phyloP scores from a whole-genome alignment of 2,797 vertebrate genomes.

The Pygocentrus nattereri region DNA sequence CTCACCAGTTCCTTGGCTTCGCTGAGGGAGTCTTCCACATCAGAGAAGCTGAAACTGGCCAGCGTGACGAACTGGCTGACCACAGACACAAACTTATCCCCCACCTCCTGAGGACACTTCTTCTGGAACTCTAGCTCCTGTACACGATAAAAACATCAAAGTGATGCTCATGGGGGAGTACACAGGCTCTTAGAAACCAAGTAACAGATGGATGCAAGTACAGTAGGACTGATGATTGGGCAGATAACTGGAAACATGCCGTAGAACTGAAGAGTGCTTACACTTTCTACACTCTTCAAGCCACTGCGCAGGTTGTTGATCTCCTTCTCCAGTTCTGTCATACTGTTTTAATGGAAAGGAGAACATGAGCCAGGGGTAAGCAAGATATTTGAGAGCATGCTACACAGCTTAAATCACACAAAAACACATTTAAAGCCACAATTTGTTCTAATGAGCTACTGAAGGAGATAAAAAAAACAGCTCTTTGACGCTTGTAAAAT shows the following conservation, averaged over 20 bases:
- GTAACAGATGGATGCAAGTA: not conserved
- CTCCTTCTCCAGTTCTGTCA: constrained; percentile 98
- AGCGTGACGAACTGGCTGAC: constrained; percentile 98
- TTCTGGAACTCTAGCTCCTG: constrained; percentile 97
- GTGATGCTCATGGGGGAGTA: not conserved
- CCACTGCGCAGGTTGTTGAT: constrained; percentile 92
- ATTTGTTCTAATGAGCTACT: too few relatives aligned
- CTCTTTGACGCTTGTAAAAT: too few relatives aligned
- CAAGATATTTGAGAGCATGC: too few relatives aligned
- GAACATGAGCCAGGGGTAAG: not conserved
- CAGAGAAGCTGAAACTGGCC: constrained; percentile 98
- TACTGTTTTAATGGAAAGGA: constrained; percentile 76
- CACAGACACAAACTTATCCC: constrained; percentile 96
- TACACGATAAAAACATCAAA: constrained; percentile 26
- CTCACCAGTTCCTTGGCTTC: constrained; percentile 97
- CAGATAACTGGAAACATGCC: constrained; percentile 20
- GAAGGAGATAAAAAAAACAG: too few relatives aligned
- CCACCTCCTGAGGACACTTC: constrained; percentile 82
- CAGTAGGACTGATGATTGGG: not conserved
- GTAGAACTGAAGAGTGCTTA: constrained; percentile 76
- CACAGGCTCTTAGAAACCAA: constrained; percentile 7
- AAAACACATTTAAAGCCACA: not conserved
- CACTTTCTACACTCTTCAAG: constrained; percentile 92
- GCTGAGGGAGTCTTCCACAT: constrained; percentile 93
- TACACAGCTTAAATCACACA: not conserved